Conservation (phyloP, 2,888 invertebrate species). For the Agapostemon virescens region DNA sequence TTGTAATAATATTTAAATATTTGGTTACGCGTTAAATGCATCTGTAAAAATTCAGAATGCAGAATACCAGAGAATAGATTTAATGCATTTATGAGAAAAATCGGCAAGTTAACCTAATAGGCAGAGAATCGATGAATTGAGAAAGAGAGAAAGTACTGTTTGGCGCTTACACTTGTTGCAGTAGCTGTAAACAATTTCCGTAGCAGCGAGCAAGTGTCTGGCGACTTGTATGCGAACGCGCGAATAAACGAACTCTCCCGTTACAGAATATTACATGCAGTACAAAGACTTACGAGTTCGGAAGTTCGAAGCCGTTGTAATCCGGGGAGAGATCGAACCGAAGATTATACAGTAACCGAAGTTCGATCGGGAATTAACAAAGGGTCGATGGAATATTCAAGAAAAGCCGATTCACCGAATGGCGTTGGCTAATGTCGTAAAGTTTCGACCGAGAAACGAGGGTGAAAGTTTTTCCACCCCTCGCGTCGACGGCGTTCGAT, state of each 20-base stretch:
- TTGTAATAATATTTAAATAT: too few relatives aligned
- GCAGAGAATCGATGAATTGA: too few relatives aligned
- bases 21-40: too few relatives aligned
- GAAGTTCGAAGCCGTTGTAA: slow-evolving; percentile 35
- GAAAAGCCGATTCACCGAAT: slow-evolving; percentile 28
- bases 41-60: too few relatives aligned
- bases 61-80: too few relatives aligned
- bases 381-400: neutral
- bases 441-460: neutral
- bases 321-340: slow-evolving; percentile 55
- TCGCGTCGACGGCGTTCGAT: neutral
- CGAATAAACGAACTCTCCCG: neutral
- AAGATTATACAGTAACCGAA: slow-evolving; percentile 42
- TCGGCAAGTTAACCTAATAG: too few relatives aligned
- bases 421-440: slow-evolving; percentile 8
- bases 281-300: neutral
- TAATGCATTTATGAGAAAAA: too few relatives aligned
- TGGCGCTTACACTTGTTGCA: too few relatives aligned
- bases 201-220: too few relatives aligned
- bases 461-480: neutral
- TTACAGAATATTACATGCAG: slow-evolving; percentile 16
- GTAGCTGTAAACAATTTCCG: too few relatives aligned
- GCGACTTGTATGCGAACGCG: too few relatives aligned
- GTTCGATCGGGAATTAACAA: slow-evolving; percentile 61
- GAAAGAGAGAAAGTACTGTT: too few relatives aligned